Evolutionary conservation across 2,888 invertebrate genomes (phyloP), one percentile per base, ranked within the genome.

Genomic region (Agelastica alni): DNA sequence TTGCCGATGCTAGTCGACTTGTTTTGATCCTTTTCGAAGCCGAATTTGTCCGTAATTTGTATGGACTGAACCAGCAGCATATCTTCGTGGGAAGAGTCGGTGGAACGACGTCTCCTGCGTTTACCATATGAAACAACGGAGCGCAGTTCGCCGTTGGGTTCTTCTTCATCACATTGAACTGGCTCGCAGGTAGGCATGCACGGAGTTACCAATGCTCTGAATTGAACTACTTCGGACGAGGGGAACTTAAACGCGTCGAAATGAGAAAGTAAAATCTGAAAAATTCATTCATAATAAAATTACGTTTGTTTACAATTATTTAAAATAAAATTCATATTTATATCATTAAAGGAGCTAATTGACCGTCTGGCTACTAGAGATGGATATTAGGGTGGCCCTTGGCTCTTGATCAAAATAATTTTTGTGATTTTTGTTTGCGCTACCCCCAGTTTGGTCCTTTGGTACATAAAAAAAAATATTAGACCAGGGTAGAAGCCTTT

Each of bases 181-280:
- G 95, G 94, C 73, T 93, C 93, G 77, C 95, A 96, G 34, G 87
- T 84, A 16, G 94, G 94, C 88, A 96, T 89, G 76, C 95, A 95
- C 0, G 95, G 95, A 2, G 94, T 94, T 30, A 96, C 94, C 70
- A 95, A 77, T n/a, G 95, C 95, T 60, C 94, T 86, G 86, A 96
- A 96, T 75, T 95, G 95, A 1, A 96, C 95, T 37, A 93, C 89
- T 75, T 95, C 94, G 9, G 93, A 93, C 43, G 93, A 93, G 34
- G 95, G 95, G 82, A 96, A 96, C 77, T 96, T 95, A 84, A 96
- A 96, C 28, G 95, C 95, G 76, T 95, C 95, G 79, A 96, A 95
- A 78, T 92, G 89, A 46, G 94, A 93, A 57, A 93, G 80, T 58
- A 95, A 80, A 67, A 91, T 85, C 88, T 91, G 83, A 39, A 79